Conservation (phyloP, 2,888 invertebrate genomes). For the Sceliomorpha sp. region DNA sequence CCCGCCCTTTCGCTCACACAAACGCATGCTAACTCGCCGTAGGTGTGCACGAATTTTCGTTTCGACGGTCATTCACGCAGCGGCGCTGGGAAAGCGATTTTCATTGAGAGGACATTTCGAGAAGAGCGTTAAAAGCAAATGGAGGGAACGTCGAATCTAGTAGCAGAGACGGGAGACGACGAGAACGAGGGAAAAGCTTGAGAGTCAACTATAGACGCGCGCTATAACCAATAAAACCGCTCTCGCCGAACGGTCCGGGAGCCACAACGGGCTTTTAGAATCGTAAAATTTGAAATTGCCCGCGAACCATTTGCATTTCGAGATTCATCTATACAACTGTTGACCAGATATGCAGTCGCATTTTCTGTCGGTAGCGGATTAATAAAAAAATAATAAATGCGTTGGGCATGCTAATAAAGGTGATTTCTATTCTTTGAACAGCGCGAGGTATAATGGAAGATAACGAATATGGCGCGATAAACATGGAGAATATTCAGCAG, state of each 20-base stretch:
- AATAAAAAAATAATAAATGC: background rate
- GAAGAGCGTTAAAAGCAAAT: slow-evolving; percentile 54
- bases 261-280: slow-evolving; percentile 36
- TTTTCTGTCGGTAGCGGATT: slow-evolving; percentile 13
- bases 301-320: slow-evolving; percentile 50
- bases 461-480: no score
- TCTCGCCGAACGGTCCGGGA: slow-evolving; percentile 11
- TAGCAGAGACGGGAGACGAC: slow-evolving; percentile 36
- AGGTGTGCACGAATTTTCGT: slow-evolving; percentile 27
- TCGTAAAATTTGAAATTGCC: slow-evolving; percentile 51
- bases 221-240: slow-evolving; percentile 53
- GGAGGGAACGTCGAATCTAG: slow-evolving; percentile 44
- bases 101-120: slow-evolving; percentile 50
- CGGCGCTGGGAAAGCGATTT: slow-evolving; percentile 43
- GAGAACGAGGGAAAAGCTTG: slow-evolving; percentile 45
- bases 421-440: no score
- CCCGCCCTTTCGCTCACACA: no score
- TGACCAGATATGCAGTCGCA: slow-evolving; percentile 25
- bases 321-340: slow-evolving; percentile 18
- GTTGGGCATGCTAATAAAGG: no score
- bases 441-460: no score
- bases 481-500: no score
- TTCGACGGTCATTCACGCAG: slow-evolving; percentile 27
- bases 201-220: slow-evolving; percentile 40
- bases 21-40: slow-evolving; percentile 17